A percentile compares a stretch with the other conserved stretches of the same genome.
phyloP scores from a whole-genome alignment of 53 echinoderm and acorn worm genomes.

The Echinarachnius parma region DNA sequence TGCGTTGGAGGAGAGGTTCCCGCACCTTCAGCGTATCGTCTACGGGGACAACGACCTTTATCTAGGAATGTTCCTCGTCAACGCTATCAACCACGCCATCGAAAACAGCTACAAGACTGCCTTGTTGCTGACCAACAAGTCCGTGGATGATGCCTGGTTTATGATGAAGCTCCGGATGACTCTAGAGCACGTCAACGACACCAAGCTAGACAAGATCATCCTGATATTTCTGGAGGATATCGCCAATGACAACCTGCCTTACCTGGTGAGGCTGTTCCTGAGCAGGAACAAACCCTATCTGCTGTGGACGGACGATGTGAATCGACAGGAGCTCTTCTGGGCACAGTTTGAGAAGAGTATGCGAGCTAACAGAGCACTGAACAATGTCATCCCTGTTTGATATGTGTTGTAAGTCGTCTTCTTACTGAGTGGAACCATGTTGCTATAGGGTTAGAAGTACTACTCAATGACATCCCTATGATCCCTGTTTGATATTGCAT shows the following conservation, averaged over 20 bases:
- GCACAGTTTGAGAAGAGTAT: conserved; percentile 23
- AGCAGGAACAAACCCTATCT: conserved; percentile 20
- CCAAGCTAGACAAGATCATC: conserved; percentile 28
- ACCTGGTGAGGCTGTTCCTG: conserved; percentile 25
- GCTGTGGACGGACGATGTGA: conserved; percentile 8
- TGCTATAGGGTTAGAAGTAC: too few species aligned
- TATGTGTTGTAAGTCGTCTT: too few species aligned
- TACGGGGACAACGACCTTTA: conserved; percentile 9
- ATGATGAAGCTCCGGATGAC: conserved; percentile 29
- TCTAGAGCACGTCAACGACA: conserved; percentile 30
- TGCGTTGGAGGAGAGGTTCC: conserved; percentile 11
- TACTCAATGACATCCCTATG: too few species aligned
- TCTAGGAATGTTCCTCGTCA: background rate
- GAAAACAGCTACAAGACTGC: conserved; percentile 35
- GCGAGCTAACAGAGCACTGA: background rate
- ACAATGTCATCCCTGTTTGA: conserved; percentile 4
- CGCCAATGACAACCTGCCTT: conserved; percentile 1
- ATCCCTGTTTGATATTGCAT: too few species aligned
- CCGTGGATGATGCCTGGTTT: conserved; percentile 26
- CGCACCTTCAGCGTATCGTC: conserved; percentile 8
- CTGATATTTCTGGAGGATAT: conserved; percentile 19
- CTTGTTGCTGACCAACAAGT: conserved; percentile 12
- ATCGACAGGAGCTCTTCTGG: conserved; percentile 23
- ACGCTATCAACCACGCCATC: conserved; percentile 15
- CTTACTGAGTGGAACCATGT: too few species aligned